Evolutionary conservation across 2,113 vertebrate species (phyloP), one percentile per base, ranked within the genome.

Genomic region (Glaucomys volans): DNA sequence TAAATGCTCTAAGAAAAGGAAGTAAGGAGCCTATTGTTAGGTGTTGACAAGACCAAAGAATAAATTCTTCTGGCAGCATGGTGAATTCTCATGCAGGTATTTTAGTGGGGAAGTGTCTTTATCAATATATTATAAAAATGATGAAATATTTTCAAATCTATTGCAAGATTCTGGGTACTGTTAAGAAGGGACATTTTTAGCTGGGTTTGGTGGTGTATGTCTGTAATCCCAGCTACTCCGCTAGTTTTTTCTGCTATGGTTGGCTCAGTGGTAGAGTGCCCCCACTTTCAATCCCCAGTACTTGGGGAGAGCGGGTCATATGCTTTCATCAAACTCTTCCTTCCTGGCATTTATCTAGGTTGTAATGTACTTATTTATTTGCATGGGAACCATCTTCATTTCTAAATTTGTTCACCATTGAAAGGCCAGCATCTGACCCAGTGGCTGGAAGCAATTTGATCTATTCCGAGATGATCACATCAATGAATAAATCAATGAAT

Each of bases 321-420:
- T 32, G 18, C 42, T 64, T 88, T 69, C 22, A 35, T 64, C 50
- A 82, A 24, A 40, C 28, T n/a, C 67, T 57, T 87, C 62, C 44
- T 81, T 88, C 26, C 6, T 13, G 59, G 14, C 2, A 30, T 82
- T 88, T 74, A 40, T 82, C 67, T 82, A 16, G 35, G 8, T 57
- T 86, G n/a, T 32, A 71, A 26, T 81, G 0, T 64, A 18, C 91
- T 32, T 62, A 26, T 18, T 75, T 59, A 47, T 88, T 40, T 88
- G 18, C 69, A 77, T 72, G 57, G 52, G 84, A 82, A 24, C 44
- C 87, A 5, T 85, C 30, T 76, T 14, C 22, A 3, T 40, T n/a
- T n/a, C n/a, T n/a, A n/a, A n/a, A n/a, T n/a, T 95, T 94, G 47
- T 85, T 94, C 32, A 52, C 85, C 59, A 28, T 8, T 57, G 42